Percentiles rank a stretch among this genome's conserved stretches.
phyloP scores from a whole-genome alignment of 2,113 vertebrate species.

The Crotalus helleri region DNA sequence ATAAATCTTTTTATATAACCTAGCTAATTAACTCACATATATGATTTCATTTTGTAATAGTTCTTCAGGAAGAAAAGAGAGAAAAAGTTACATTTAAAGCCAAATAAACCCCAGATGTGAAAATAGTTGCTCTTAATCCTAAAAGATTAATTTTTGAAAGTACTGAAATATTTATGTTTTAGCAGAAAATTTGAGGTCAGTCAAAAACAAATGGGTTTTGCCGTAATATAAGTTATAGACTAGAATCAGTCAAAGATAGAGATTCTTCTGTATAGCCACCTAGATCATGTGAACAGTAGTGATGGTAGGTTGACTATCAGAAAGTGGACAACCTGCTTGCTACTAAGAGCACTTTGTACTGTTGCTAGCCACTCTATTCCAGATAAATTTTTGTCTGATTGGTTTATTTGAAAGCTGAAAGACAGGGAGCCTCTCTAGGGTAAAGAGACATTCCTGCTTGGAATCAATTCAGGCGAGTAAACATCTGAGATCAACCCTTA shows the following conservation, averaged over 20 bases:
- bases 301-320: background rate
- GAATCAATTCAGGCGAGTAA: too few relatives aligned
- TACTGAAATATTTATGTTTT: background rate
- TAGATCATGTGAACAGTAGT: background rate
- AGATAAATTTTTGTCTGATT: too few relatives aligned
- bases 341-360: too few relatives aligned
- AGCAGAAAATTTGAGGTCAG: conserved; percentile 1
- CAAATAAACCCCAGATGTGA: background rate
- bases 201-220: background rate
- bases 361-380: too few relatives aligned
- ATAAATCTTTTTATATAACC: conserved; percentile 28
- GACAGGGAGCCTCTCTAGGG: too few relatives aligned
- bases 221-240: background rate
- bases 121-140: background rate
- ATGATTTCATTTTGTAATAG: conserved; percentile 33
- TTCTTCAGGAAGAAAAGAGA: conserved; percentile 30
- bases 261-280: background rate
- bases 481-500: too few relatives aligned
- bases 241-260: background rate
- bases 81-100: background rate
- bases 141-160: background rate
- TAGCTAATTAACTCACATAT: conserved; percentile 10
- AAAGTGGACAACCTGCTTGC: background rate
- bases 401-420: too few relatives aligned
- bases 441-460: too few relatives aligned